Base-by-base conservation (phyloP, 2,797 vertebrate species). In the Neopelma chrysocephalum region DNA sequence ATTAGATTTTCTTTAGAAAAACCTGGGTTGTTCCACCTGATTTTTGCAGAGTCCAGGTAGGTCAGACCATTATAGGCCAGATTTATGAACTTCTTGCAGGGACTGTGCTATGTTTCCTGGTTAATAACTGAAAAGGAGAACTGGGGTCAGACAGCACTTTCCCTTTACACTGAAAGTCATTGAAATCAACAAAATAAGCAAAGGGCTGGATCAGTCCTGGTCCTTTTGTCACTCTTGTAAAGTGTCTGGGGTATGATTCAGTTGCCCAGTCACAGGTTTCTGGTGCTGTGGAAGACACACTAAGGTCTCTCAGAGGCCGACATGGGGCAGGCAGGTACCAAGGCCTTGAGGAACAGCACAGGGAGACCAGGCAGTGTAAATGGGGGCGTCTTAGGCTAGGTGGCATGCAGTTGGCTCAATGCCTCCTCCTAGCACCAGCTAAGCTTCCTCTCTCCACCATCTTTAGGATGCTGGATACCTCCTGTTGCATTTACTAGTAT, bases 21-120 rank as follows among this genome's bases (percentile, higher is more conserved):
- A 29, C 3, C 17, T 6, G 1, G 36, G 27, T 6, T 0, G 0
- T 71, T 54, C 25, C 15, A 31, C 18, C n/a, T 22, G 15, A 22
- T n/a, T 82, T 79, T 56, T 78, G 53, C 43, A n/a, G n/a, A 42
- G n/a, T 40, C n/a, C 71, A 57, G 15, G 13, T 42, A 75, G 20
- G 11, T 42, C 4, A 4, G 38, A 61, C 8, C n/a, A 6, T 5
- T 6, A 17, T 3, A 10, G 42, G 42, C 9, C 13, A 53, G 20
- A 45, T 38, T 47, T n/a, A 82, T 1, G 0, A 84, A 36, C 15
- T 22, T 48, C 40, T 79, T 29, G 2, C 71, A 45, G 64, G 21
- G 20, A 70, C 14, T 5, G 12, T 29, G n/a, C 29, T 62, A 0
- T 17, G 7, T 43, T 83, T 79, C 62, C 68, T 72, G 42, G 20